A percentile compares a stretch with the other conserved stretches of the same genome.
phyloP scores from a whole-genome alignment of 2,797 vertebrate species.

The Halcyon smyrnensis region DNA sequence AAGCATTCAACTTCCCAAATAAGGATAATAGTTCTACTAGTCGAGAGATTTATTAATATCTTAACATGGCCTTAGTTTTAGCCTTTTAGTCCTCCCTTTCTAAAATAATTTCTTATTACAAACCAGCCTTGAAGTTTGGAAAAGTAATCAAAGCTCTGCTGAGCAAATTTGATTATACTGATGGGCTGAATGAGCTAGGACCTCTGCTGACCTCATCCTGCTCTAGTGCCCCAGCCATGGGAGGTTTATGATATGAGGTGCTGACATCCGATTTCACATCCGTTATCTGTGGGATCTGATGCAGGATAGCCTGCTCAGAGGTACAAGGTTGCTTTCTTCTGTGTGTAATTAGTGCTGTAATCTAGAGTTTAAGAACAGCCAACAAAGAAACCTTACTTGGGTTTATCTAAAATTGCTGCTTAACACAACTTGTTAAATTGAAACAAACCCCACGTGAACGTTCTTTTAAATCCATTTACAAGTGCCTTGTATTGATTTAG shows the following conservation, averaged over 20 bases:
- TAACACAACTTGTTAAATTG: constrained; percentile 15
- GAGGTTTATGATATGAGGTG: neutral
- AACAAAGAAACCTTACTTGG: neutral
- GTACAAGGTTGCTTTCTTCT: neutral
- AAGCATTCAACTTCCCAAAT: constrained; percentile 43
- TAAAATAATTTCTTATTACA: neutral
- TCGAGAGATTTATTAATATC: constrained; percentile 9
- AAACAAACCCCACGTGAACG: constrained; percentile 2
- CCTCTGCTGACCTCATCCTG: constrained; percentile 11
- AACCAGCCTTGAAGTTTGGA: constrained; percentile 23
- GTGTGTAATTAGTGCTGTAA: neutral
- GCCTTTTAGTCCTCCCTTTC: neutral
- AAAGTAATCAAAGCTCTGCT: constrained; percentile 39
- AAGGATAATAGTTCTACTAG: constrained; percentile 13
- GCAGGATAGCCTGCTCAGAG: neutral
- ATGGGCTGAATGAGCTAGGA: constrained; percentile 20
- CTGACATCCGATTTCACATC: neutral
- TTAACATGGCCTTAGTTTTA: constrained; percentile 3
- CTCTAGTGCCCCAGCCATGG: neutral
- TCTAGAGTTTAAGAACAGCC: neutral
- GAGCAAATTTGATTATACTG: constrained; percentile 20
- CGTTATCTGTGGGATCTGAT: neutral
- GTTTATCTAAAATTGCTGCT: constrained; percentile 25
- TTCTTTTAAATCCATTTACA: constrained; percentile 50
- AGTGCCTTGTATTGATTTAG: constrained; percentile 55